These are phyloP conservation scores for Tolypeutes matacus DNA, from an alignment of 2,797 vertebrate species.

Conservation along the genomic window DNA sequence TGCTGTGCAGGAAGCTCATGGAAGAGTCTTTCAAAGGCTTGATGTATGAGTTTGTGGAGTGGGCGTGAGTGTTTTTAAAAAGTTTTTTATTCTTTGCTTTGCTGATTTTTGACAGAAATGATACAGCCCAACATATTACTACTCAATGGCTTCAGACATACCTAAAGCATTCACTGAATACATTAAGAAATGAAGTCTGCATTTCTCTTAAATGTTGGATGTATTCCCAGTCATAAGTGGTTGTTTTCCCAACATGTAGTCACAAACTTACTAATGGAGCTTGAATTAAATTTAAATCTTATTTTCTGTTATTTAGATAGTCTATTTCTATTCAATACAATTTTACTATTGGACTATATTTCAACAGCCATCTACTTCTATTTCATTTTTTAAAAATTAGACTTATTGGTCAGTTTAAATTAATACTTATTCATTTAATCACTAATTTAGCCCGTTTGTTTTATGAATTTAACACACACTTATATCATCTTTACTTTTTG, in stretches of 20 bases:
- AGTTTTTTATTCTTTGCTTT: conserved; percentile 58
- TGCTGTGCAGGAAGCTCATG: too few species aligned
- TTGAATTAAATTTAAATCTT: conserved; percentile 63
- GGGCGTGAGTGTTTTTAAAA: not conserved
- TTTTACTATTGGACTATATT: conserved; percentile 43
- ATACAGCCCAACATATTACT: conserved; percentile 29
- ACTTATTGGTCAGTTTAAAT: conserved; percentile 44
- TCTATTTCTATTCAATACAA: conserved; percentile 49
- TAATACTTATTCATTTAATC: conserved; percentile 2
- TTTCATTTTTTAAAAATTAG: conserved; percentile 37
- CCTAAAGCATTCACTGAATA: conserved; percentile 44
- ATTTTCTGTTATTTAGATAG: conserved; percentile 49
- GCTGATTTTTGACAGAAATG: conserved; percentile 48
- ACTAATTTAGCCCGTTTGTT: not conserved
- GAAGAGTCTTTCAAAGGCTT: not conserved
- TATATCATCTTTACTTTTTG: not conserved
- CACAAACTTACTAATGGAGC: conserved; percentile 63
- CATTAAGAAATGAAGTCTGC: not conserved
- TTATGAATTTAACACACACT: not conserved
- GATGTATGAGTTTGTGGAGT: not conserved
- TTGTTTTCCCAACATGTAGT: conserved; percentile 70
- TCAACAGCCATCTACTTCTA: conserved; percentile 31
- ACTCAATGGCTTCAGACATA: not conserved
- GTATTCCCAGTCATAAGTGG: conserved; percentile 56
- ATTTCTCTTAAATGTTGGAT: conserved; percentile 52